A percentile compares a stretch with the other conserved stretches of the same genome.
These are phyloP conservation scores for Apodemia mormo DNA, from an alignment of 2,888 invertebrate genomes.

Conservation along the genomic window DNA sequence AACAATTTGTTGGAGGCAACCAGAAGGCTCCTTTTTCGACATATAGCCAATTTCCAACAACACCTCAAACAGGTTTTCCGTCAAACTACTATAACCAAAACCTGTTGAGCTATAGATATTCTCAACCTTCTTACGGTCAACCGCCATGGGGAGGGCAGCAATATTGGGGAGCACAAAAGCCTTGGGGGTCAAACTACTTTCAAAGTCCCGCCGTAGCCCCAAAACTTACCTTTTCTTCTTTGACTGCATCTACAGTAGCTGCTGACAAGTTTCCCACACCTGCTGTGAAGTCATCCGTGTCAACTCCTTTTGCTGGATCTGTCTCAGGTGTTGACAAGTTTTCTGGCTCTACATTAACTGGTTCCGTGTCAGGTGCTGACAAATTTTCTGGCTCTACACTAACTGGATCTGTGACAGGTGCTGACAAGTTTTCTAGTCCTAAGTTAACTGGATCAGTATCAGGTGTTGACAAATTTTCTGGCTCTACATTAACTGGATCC, in stretches of 20 bases:
- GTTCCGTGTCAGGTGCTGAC: background rate
- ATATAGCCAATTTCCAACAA: background rate
- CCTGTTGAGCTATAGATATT: background rate
- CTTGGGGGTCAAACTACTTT: conserved; percentile 6
- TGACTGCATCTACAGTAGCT: background rate
- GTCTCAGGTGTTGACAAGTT: background rate
- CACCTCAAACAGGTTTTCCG: background rate
- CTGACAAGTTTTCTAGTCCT: background rate
- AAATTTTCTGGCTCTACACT: too few relatives aligned
- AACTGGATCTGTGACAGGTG: background rate
- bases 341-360: background rate
- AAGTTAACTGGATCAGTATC: too few relatives aligned
- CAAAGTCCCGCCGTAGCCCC: background rate
- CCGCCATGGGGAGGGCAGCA: background rate
- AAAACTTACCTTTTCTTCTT: conserved; percentile 8
- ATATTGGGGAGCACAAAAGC: conserved; percentile 3
- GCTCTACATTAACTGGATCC: too few relatives aligned
- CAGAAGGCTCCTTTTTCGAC: background rate
- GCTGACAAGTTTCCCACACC: background rate
- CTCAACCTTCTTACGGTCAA: background rate
- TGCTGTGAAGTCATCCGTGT: background rate
- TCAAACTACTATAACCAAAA: background rate
- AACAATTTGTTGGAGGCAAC: background rate
- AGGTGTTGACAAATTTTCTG: too few relatives aligned
- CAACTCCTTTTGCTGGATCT: background rate